Conservation (phyloP, 2,113 vertebrate species). For the Elephantulus edwardii region DNA sequence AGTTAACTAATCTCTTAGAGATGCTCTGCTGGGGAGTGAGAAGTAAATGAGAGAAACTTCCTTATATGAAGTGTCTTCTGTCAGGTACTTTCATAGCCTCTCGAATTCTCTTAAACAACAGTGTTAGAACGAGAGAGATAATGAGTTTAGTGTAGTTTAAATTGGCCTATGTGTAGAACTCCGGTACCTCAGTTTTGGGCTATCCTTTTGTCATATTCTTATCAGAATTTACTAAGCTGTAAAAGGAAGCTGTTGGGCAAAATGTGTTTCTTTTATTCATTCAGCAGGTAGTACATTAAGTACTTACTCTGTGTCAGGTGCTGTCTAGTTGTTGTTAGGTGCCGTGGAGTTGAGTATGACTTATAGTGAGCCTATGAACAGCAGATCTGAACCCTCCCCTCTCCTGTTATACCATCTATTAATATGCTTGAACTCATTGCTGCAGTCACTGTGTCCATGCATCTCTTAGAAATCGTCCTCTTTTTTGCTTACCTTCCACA, state of each 20-base stretch:
- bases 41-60: slow-evolving; percentile 1
- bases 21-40: not conserved
- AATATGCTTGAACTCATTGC: too few relatives aligned
- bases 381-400: too few relatives aligned
- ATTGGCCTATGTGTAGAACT: not conserved
- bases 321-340: slow-evolving; percentile 5
- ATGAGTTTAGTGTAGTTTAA: slow-evolving; percentile 14
- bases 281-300: not conserved
- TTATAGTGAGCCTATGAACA: too few relatives aligned
- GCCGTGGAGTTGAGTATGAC: too few relatives aligned
- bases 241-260: slow-evolving; percentile 8
- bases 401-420: too few relatives aligned
- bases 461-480: too few relatives aligned
- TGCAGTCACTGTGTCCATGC: too few relatives aligned
- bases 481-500: too few relatives aligned
- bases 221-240: not conserved
- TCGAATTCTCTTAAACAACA: slow-evolving; percentile 23
- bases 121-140: not conserved
- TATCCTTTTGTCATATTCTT: not conserved
- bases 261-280: not conserved
- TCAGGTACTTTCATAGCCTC: slow-evolving; percentile 31
- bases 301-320: not conserved
- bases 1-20: not conserved
- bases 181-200: not conserved
- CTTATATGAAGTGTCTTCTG: not conserved